Percentiles rank a stretch among this genome's conserved stretches.
These are phyloP conservation scores for Drosophila grimshawi DNA, from an alignment of 1,140 invertebrate species.

Conservation along the genomic window DNA sequence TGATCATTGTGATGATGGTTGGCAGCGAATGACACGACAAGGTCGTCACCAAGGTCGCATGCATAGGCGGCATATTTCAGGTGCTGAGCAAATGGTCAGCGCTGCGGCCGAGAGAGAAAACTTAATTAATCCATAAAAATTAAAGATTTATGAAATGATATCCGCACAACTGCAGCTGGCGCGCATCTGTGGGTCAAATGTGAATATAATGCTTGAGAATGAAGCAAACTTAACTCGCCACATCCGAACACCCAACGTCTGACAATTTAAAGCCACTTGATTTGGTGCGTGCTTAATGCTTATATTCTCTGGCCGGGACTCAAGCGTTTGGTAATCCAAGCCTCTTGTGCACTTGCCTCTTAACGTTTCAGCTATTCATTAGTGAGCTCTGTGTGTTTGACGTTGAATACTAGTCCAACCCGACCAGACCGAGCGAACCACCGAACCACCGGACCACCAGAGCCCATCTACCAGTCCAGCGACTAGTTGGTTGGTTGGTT, in stretches of 20 bases:
- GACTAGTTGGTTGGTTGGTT: conserved; percentile 5
- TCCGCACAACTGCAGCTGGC: conserved; percentile 19
- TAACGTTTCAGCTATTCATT: conserved; percentile 53
- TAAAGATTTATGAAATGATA: conserved; percentile 78
- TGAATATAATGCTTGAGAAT: conserved; percentile 28
- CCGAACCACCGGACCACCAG: background rate
- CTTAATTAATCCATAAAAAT: conserved; percentile 79
- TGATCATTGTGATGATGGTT: conserved; percentile 11
- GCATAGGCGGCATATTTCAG: conserved; percentile 1
- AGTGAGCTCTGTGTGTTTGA: conserved; percentile 16
- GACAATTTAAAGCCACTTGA: conserved; percentile 80
- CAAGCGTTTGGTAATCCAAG: conserved; percentile 57
- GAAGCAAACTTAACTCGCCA: conserved; percentile 42
- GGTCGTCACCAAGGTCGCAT: conserved; percentile 66
- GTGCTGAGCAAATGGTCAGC: conserved; percentile 24
- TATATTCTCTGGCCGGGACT: conserved; percentile 55
- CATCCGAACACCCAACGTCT: conserved; percentile 29
- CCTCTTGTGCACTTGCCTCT: conserved; percentile 51
- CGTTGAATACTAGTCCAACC: conserved; percentile 13
- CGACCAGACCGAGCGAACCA: background rate
- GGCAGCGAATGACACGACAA: conserved; percentile 43
- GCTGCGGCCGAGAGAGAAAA: background rate
- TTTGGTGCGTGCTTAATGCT: conserved; percentile 73
- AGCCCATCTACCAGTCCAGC: background rate
- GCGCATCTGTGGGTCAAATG: conserved; percentile 4